Evolutionary conservation across 2,797 vertebrate genomes (phyloP).

Genomic region (Nannoperca australis): DNA sequence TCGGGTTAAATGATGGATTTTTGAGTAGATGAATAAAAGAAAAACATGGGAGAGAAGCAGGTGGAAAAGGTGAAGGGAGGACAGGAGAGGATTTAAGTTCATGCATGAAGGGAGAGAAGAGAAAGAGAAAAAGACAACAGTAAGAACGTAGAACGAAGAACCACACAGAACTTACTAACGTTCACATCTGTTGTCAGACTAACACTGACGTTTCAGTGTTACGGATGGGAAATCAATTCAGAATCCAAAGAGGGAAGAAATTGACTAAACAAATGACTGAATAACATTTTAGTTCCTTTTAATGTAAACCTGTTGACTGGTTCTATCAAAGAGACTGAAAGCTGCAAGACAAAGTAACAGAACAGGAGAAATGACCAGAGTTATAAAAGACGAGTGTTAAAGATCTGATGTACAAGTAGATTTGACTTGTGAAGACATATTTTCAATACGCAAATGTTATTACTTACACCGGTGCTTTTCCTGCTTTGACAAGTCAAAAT

Average conservation of each 20-base stretch:
- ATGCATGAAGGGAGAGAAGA: conserved; percentile 53
- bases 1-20: conserved; percentile 3
- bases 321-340: background rate
- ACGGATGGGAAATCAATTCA: too few relatives aligned
- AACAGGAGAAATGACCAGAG: background rate
- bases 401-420: background rate
- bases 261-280: background rate
- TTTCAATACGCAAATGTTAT: background rate
- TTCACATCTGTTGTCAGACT: background rate
- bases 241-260: too few relatives aligned
- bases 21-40: background rate
- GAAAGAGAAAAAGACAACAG: conserved; percentile 43
- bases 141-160: conserved; percentile 45
- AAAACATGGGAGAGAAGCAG: background rate
- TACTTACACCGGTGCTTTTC: too few relatives aligned
- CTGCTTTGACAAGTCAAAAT: too few relatives aligned
- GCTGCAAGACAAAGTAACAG: background rate
- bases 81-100: background rate
- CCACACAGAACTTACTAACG: background rate
- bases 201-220: too few relatives aligned
- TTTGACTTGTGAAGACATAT: background rate
- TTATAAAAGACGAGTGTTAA: background rate
- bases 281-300: background rate
- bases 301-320: background rate
- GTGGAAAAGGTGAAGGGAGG: conserved; percentile 5